Evolutionary conservation across 2,797 vertebrate genomes (phyloP).

Genomic region (Parauchenoglanis ngamensis): DNA sequence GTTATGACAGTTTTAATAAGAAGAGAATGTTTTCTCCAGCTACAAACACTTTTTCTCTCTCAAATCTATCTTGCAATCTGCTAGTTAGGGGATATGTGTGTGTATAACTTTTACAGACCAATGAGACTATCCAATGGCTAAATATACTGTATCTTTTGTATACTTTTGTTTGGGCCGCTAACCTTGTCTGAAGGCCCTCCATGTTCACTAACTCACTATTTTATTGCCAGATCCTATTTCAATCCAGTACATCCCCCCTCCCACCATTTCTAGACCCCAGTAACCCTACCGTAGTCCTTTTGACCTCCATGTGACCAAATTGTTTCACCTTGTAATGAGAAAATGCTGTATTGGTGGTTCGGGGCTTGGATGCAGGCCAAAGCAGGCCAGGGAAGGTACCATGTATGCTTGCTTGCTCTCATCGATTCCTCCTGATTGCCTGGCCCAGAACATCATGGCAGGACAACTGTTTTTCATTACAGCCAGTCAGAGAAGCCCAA

Average conservation of each 20-base stretch:
- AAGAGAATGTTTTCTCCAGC: neutral
- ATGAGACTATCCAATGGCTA: neutral
- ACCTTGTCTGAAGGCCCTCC: neutral
- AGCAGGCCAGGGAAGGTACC: slow-evolving; percentile 34
- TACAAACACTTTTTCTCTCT: neutral
- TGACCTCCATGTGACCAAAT: slow-evolving; percentile 35
- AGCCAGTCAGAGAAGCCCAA: slow-evolving; percentile 31
- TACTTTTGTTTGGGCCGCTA: neutral
- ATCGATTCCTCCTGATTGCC: slow-evolving; percentile 53
- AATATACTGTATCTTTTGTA: neutral
- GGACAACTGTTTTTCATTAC: slow-evolving; percentile 62
- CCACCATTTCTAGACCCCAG: neutral
- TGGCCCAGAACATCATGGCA: slow-evolving; percentile 44
- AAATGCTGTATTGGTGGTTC: slow-evolving; percentile 46
- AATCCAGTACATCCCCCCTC: neutral
- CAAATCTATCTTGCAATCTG: neutral
- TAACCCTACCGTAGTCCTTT: slow-evolving; percentile 28
- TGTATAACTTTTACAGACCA: neutral
- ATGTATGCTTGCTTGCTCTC: slow-evolving; percentile 33
- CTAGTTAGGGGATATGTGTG: neutral
- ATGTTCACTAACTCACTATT: slow-evolving; percentile 14
- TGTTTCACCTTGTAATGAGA: slow-evolving; percentile 48
- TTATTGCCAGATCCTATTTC: slow-evolving; percentile 27
- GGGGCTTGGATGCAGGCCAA: slow-evolving; percentile 20
- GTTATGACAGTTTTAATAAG: neutral